Conservation (phyloP, 2,888 invertebrate genomes). For the Agrotis clavis region DNA sequence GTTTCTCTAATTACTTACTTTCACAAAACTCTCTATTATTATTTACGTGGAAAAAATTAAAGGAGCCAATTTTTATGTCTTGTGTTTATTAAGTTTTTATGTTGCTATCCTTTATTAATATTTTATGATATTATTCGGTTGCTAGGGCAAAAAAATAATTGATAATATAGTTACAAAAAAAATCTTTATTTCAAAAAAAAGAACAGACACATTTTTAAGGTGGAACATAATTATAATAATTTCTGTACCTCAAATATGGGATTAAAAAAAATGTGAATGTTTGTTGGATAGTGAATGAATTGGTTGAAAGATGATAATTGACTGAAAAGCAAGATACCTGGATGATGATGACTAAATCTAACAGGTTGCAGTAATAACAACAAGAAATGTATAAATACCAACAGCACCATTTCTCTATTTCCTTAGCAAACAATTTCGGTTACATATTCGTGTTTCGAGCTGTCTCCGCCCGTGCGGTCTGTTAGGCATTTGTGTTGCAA, state of each 20-base stretch:
- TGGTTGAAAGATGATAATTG: too few relatives aligned
- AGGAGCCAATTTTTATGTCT: neutral
- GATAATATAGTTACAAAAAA: neutral
- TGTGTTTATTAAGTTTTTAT: neutral
- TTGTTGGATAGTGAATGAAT: too few relatives aligned
- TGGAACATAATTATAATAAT: too few relatives aligned
- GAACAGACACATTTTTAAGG: too few relatives aligned
- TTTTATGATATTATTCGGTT: neutral
- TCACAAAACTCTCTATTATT: slow-evolving; percentile 1
- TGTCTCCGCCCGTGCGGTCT: slow-evolving; percentile 32
- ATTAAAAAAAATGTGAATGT: too few relatives aligned
- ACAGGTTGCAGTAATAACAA: too few relatives aligned
- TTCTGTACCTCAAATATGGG: too few relatives aligned
- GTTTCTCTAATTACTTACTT: slow-evolving; percentile 44
- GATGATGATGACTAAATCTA: too few relatives aligned
- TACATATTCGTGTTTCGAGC: slow-evolving; percentile 18
- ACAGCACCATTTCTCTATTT: neutral
- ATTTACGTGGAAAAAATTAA: slow-evolving; percentile 4
- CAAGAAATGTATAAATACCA: slow-evolving; percentile 1
- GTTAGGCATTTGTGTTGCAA: slow-evolving; percentile 43
- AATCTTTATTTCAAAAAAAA: neutral
- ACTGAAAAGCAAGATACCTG: too few relatives aligned
- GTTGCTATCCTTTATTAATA: neutral
- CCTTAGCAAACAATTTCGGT: slow-evolving; percentile 4
- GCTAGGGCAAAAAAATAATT: neutral